Conservation (phyloP, 2,113 vertebrate genomes). For the Phocoena sinus region DNA sequence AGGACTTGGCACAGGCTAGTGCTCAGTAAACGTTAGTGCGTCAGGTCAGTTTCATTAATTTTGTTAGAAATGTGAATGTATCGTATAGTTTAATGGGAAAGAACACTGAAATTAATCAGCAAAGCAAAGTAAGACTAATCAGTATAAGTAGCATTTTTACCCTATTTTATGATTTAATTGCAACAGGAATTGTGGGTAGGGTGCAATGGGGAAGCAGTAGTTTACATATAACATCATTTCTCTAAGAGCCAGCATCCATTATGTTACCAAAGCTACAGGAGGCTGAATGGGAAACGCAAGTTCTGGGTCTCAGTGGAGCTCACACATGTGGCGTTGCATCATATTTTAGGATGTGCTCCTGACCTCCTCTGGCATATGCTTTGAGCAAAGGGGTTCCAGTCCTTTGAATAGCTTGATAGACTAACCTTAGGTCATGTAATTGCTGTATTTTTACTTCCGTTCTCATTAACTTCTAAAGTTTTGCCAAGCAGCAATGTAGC, state of each 20-base stretch:
- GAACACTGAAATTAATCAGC: not conserved
- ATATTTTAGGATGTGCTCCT: not conserved
- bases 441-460: not conserved
- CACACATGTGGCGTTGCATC: accelerated
- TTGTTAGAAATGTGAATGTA: not conserved
- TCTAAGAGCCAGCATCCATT: not conserved
- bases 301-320: not conserved
- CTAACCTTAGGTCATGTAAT: not conserved
- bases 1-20: accelerated
- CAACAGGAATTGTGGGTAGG: not conserved
- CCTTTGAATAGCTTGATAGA: not conserved
- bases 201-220: not conserved
- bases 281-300: not conserved
- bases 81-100: not conserved
- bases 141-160: not conserved
- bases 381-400: not conserved
- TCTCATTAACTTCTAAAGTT: not conserved
- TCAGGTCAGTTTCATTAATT: not conserved
- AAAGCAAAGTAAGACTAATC: not conserved
- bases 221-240: not conserved
- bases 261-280: not conserved
- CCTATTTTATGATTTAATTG: not conserved
- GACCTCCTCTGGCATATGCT: not conserved
- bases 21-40: not conserved
- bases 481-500: not conserved